Evolutionary conservation across 2,113 vertebrate genomes (phyloP).

Genomic region (Nycticebus coucang): DNA sequence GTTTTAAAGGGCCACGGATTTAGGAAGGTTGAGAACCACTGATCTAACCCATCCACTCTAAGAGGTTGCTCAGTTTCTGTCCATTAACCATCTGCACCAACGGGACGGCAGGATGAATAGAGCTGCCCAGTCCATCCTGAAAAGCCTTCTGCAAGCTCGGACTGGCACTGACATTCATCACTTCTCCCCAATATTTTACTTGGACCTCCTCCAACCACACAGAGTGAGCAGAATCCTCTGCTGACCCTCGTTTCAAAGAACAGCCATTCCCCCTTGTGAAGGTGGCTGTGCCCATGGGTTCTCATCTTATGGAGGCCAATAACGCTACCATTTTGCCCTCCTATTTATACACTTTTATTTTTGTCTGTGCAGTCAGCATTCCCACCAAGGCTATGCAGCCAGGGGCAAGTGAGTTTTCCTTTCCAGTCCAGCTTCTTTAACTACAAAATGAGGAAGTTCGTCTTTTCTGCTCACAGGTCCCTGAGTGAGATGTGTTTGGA

Average conservation of each 20-base stretch:
- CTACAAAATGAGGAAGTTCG: constrained; percentile 8
- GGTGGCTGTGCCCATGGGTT: not conserved
- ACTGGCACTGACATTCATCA: not conserved
- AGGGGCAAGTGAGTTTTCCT: not conserved
- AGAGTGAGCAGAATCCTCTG: not conserved
- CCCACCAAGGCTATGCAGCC: not conserved
- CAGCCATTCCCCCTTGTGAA: not conserved
- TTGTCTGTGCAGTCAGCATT: not conserved
- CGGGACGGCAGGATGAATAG: not conserved
- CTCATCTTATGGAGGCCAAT: not conserved
- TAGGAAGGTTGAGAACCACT: no score
- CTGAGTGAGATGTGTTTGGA: not conserved
- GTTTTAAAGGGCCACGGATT: no score
- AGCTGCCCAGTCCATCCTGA: not conserved
- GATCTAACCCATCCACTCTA: not conserved
- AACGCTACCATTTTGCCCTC: not conserved
- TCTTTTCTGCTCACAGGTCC: not conserved
- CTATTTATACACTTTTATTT: not conserved
- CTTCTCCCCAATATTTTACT: not conserved
- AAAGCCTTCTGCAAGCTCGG: not conserved
- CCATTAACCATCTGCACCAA: not conserved
- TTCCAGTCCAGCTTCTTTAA: not conserved
- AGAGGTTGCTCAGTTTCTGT: not conserved
- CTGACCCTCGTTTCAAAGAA: not conserved
- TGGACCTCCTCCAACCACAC: not conserved